Percentiles rank a stretch among this genome's conserved stretches.
These are phyloP conservation scores for Trematomus bernacchii DNA, from an alignment of 2,797 vertebrate genomes.

Conservation along the genomic window DNA sequence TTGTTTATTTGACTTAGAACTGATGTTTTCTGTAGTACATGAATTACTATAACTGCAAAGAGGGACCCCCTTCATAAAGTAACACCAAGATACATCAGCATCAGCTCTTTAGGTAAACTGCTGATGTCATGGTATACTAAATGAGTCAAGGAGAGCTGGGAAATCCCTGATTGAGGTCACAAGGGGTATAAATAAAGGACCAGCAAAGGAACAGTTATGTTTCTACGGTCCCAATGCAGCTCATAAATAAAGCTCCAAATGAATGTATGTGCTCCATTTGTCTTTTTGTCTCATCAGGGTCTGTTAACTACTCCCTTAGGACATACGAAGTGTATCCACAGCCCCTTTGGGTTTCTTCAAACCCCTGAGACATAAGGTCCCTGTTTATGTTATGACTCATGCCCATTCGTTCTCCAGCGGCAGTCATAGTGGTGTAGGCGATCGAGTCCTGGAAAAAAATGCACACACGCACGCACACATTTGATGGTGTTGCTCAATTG, in stretches of 20 bases:
- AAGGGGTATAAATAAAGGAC: slow-evolving; percentile 47
- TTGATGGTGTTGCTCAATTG: slow-evolving; percentile 16
- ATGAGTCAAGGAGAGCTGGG: slow-evolving; percentile 1
- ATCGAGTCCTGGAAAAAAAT: slow-evolving; percentile 45
- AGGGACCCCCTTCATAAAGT: slow-evolving; percentile 1
- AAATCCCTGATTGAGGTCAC: slow-evolving; percentile 26
- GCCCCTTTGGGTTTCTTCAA: slow-evolving; percentile 17
- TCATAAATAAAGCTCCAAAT: slow-evolving; percentile 40
- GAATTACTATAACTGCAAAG: background rate
- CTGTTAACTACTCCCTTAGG: slow-evolving; percentile 29
- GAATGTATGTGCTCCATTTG: slow-evolving; percentile 18
- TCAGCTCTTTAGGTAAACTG: slow-evolving; percentile 8
- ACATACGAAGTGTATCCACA: slow-evolving; percentile 31
- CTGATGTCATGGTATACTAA: slow-evolving; percentile 29
- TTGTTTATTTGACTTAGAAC: slow-evolving; percentile 3
- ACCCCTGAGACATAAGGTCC: slow-evolving; percentile 21
- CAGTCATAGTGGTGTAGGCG: slow-evolving; percentile 27
- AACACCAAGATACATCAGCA: background rate
- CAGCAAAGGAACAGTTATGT: slow-evolving; percentile 35
- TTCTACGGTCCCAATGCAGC: slow-evolving; percentile 30
- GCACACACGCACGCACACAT: background rate
- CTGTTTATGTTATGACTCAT: slow-evolving; percentile 67
- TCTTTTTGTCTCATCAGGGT: slow-evolving; percentile 24
- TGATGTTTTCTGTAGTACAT: background rate
- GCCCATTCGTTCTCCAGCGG: slow-evolving; percentile 30